Evolutionary conservation across 2,797 vertebrate species (phyloP).

Genomic region (Syngnathus rostellatus): DNA sequence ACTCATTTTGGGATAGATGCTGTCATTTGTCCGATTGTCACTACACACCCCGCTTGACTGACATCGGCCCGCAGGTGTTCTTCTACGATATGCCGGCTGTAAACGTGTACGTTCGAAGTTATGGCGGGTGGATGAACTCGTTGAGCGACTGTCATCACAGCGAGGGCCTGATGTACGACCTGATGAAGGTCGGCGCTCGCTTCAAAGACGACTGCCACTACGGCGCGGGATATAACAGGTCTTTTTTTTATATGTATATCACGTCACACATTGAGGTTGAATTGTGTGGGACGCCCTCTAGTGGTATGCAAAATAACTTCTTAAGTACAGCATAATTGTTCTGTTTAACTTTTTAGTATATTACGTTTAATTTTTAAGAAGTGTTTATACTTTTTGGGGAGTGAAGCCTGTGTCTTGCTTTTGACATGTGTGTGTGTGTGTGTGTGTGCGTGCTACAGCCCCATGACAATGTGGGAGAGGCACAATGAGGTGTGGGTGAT

Average conservation of each 20-base stretch:
- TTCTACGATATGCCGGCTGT: slow-evolving; percentile 36
- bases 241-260: background rate
- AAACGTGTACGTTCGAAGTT: slow-evolving; percentile 50
- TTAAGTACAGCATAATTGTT: background rate
- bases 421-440: slow-evolving; percentile 7
- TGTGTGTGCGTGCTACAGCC: slow-evolving; percentile 47
- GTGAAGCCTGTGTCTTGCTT: background rate
- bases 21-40: background rate
- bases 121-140: slow-evolving; percentile 43
- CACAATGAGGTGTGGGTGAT: slow-evolving; percentile 70
- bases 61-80: slow-evolving; percentile 51
- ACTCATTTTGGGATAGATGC: too few species aligned
- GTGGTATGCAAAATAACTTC: background rate
- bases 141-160: background rate
- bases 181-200: slow-evolving; percentile 28
- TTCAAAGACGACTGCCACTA: slow-evolving; percentile 41
- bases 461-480: slow-evolving; percentile 49
- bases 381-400: background rate
- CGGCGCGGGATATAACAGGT: slow-evolving; percentile 66
- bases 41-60: background rate
- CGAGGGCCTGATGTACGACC: background rate
- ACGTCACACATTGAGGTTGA: background rate
- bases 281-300: background rate
- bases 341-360: background rate
- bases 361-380: background rate